Conservation (phyloP, 2,888 invertebrate species). For the Teleiodes luculella region DNA sequence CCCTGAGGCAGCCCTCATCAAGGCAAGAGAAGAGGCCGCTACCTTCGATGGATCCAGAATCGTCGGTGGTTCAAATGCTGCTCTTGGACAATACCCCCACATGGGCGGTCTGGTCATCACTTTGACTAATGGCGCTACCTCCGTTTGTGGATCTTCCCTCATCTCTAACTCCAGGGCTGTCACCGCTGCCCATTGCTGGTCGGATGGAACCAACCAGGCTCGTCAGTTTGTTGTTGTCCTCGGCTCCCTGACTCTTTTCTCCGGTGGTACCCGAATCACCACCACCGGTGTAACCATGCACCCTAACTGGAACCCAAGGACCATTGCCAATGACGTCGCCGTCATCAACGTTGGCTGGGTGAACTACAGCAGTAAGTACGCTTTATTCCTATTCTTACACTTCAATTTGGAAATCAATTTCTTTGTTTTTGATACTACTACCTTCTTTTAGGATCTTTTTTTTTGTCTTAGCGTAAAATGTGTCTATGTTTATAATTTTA, state of each 20-base stretch:
- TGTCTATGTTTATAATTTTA: no score
- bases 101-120: conserved; percentile 30
- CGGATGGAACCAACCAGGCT: conserved; percentile 28
- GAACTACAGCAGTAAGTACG: conserved; percentile 28
- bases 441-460: not conserved
- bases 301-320: conserved; percentile 27
- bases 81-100: conserved; percentile 18
- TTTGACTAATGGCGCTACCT: conserved; percentile 25
- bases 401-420: not conserved
- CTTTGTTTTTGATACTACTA: not conserved
- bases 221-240: conserved; percentile 35
- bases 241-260: conserved; percentile 31
- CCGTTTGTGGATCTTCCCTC: conserved; percentile 42
- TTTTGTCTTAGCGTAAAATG: no score
- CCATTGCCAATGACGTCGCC: conserved; percentile 33
- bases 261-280: conserved; percentile 32
- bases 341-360: conserved; percentile 28
- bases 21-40: conserved; percentile 26
- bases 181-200: conserved; percentile 42
- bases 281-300: conserved; percentile 30
- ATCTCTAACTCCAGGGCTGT: conserved; percentile 31
- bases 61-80: conserved; percentile 27
- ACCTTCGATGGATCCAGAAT: conserved; percentile 32
- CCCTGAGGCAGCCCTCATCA: conserved; percentile 28
- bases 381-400: not conserved